A percentile compares a stretch with the other conserved stretches of the same genome.
These are phyloP conservation scores for Mycalesis mineus DNA, from an alignment of 2,888 invertebrate genomes.

Conservation along the genomic window DNA sequence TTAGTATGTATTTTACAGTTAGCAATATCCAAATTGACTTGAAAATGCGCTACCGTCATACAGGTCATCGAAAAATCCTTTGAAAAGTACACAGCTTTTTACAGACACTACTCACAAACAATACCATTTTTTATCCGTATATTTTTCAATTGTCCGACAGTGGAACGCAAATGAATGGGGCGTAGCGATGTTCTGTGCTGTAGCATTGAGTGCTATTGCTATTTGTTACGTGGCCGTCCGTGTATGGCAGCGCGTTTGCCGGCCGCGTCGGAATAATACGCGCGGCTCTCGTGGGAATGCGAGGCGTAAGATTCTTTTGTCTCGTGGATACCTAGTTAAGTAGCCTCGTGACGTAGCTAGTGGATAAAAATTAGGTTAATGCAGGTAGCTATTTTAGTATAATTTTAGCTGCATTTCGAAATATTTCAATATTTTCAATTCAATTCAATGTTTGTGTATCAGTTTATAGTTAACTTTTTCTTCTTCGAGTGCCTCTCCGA, in stretches of 20 bases:
- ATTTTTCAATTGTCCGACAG: conserved; percentile 25
- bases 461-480: too few species aligned
- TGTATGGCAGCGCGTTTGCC: conserved; percentile 16
- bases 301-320: conserved; percentile 12
- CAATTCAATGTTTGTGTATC: too few species aligned
- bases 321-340: background rate
- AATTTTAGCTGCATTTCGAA: too few species aligned
- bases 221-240: conserved; percentile 22
- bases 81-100: background rate
- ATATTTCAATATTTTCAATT: too few species aligned
- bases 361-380: conserved; percentile 5
- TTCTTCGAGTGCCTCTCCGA: too few species aligned
- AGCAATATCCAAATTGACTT: background rate
- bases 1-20: too few species aligned
- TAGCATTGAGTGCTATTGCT: conserved; percentile 25
- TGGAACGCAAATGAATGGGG: conserved; percentile 24
- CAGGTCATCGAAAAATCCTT: background rate
- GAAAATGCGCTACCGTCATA: background rate
- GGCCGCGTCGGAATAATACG: conserved; percentile 7
- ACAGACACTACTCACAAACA: background rate
- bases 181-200: conserved; percentile 21
- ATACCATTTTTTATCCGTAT: conserved; percentile 10
- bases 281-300: conserved; percentile 12
- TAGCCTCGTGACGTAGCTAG: background rate
- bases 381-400: background rate